phyloP scores from a whole-genome alignment of 2,888 invertebrate species.

The Julus scanicus region DNA sequence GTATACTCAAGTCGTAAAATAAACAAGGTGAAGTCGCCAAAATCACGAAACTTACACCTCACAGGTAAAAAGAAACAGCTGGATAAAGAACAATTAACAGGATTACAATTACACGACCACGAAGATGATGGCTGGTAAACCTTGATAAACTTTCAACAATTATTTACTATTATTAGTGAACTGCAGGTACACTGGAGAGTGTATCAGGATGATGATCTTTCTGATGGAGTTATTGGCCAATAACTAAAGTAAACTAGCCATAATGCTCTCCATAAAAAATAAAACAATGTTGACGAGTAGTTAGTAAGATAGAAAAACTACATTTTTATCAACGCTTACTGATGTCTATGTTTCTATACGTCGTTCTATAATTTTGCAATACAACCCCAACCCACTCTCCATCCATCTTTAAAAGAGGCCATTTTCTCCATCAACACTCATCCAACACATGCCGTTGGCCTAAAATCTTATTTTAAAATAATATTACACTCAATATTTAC shows the following conservation, averaged over 20 bases:
- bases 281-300: too few relatives aligned
- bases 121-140: not conserved
- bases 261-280: too few relatives aligned
- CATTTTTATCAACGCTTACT: too few relatives aligned
- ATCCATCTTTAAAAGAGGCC: not conserved
- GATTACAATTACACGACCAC: not conserved
- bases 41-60: not conserved
- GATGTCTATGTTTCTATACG: too few relatives aligned
- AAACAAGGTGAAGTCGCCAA: not conserved
- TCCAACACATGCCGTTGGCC: not conserved
- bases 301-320: too few relatives aligned
- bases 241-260: too few relatives aligned
- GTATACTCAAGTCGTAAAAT: not conserved
- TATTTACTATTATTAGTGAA: not conserved
- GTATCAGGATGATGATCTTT: too few relatives aligned
- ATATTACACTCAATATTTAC: slow-evolving; percentile 24
- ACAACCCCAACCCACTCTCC: too few relatives aligned
- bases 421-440: not conserved
- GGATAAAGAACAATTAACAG: not conserved
- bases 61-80: not conserved
- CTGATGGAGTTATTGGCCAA: too few relatives aligned
- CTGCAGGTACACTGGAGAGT: too few relatives aligned
- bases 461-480: slow-evolving; percentile 25
- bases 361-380: too few relatives aligned
- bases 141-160: not conserved